Evolutionary conservation across 2,797 vertebrate genomes (phyloP).

Genomic region (Streptopelia turtur): DNA sequence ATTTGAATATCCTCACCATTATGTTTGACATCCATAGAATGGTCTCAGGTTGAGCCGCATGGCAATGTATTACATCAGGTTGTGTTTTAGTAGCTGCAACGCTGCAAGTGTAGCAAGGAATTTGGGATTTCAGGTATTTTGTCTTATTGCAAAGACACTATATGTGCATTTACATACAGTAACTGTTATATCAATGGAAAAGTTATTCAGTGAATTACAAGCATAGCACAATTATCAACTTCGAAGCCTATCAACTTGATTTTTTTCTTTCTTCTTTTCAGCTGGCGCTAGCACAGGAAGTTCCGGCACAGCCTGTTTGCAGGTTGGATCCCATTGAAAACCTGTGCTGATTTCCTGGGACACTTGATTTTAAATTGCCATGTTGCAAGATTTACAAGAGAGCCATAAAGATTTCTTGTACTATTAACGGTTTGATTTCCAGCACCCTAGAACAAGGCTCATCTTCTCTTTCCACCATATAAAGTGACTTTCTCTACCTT

Average conservation of each 20-base stretch:
- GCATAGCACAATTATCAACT: background rate
- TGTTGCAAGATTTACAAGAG: background rate
- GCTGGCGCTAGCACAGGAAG: background rate
- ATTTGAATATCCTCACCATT: background rate
- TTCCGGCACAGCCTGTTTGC: background rate
- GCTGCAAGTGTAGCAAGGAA: background rate
- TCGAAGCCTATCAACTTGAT: background rate
- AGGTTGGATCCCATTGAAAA: background rate
- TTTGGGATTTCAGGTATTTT: background rate
- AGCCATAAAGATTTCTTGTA: background rate
- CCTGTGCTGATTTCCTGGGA: background rate
- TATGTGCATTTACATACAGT: background rate
- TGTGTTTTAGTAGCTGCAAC: background rate
- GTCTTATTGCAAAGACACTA: background rate
- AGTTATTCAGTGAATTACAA: background rate
- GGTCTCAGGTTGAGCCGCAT: background rate
- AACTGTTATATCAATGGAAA: background rate
- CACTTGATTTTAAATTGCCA: background rate
- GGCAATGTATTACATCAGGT: background rate
- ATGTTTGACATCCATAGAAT: conserved; percentile 13
- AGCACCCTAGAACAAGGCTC: background rate
- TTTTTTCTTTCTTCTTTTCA: background rate
- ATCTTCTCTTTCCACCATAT: background rate
- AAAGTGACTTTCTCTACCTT: background rate
- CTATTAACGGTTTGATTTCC: background rate